Conservation (phyloP, 2,797 vertebrate species). For the Neoniphon sammara region DNA sequence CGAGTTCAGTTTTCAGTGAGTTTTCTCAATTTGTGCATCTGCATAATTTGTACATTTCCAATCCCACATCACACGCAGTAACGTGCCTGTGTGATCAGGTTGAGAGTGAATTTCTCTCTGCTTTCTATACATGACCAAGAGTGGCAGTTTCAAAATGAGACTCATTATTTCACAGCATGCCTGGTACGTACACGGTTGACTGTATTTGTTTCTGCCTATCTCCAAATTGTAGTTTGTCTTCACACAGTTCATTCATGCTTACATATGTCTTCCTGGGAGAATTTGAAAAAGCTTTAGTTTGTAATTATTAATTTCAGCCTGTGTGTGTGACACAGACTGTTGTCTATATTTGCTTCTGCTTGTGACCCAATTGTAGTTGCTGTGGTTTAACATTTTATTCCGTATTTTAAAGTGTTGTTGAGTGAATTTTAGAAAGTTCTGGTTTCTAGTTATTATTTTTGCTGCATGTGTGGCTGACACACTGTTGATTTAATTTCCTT, state of each 20-base stretch:
- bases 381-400: background rate
- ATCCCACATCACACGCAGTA: background rate
- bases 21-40: too few species aligned
- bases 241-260: background rate
- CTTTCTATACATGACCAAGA: conserved; percentile 37
- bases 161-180: conserved; percentile 11
- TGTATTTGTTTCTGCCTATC: conserved; percentile 10
- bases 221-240: background rate
- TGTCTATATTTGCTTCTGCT: background rate
- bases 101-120: conserved; percentile 8
- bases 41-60: too few species aligned
- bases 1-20: background rate
- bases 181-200: background rate
- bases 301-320: background rate
- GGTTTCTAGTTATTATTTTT: background rate
- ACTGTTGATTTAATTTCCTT: too few species aligned
- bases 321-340: background rate
- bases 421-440: background rate
- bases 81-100: background rate
- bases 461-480: too few species aligned
- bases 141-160: conserved; percentile 52
- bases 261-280: background rate
- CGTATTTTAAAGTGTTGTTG: background rate
- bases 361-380: conserved; percentile 1
- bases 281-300: background rate